Evolutionary conservation across 2,797 vertebrate genomes (phyloP), one percentile per base, ranked within the genome.

Genomic region (Prunella strophiata): DNA sequence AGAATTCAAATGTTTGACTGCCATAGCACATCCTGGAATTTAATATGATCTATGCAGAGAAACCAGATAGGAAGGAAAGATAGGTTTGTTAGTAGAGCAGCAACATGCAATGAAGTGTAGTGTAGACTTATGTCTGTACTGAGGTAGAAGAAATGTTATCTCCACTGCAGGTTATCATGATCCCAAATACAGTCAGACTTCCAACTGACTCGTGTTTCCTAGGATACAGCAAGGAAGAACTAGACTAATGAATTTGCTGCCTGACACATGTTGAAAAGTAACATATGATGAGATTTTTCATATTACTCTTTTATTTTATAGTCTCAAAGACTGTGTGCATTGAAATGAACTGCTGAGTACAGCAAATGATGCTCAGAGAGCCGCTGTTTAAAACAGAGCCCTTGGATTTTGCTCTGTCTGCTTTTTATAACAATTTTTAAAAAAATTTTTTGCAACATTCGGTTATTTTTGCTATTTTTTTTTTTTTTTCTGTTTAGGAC

Each of bases 291-390:
- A 32, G 17, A 50, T 73, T 51, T 66, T 94, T 61, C 29, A 52
- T 72, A 57, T 61, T 82, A 51, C 10, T 79, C 11, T 84, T 79
- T 86, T 85, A 50, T 71, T 92, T 84, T 58, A 82, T 80, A 85
- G 36, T 61, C 21, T 32, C 29, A 32, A 90, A 70, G 59, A 86
- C 30, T 5, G 2, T 34, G 19, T 42, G 23, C 22, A 45, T 67
- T 75, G 42, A 85, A 86, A 84, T 2, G 2, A 95, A 91, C 43
- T 90, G 82, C 93, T 95, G 93, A 96, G 67, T 74, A 58, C 52
- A 93, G 79, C 55, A 92, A 94, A 90, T 70, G 27, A 30, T 85
- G 51, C 45, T 79, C 47, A 88, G 43, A 83, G 52, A 82, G 27
- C 18, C 61, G 34, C 26, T 85, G 10, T 90, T 88, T 86, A 65